Evolutionary conservation across 2,797 vertebrate species (phyloP).

Genomic region (Myripristis jacobus): DNA sequence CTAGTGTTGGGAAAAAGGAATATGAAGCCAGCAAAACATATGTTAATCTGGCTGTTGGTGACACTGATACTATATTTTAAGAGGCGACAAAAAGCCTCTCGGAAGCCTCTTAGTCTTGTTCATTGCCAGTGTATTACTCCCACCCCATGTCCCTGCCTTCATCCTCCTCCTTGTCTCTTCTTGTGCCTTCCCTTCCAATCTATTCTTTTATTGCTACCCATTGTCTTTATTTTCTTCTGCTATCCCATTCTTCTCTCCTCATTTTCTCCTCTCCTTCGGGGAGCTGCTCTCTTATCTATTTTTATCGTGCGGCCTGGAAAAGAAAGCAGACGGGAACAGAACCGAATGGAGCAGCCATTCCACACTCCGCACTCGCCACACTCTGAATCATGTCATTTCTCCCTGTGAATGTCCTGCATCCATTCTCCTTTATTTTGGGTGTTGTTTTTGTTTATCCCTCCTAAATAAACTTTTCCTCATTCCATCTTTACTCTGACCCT

Average conservation of each 20-base stretch:
- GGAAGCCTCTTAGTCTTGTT: background rate
- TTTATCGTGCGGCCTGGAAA: conserved; percentile 80
- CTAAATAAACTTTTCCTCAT: conserved; percentile 1
- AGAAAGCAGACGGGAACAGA: conserved; percentile 52
- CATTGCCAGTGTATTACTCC: background rate
- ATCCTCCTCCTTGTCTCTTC: background rate
- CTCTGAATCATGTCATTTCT: conserved; percentile 28
- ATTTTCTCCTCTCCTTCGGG: conserved; percentile 68
- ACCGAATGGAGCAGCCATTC: conserved; percentile 38
- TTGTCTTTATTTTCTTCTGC: conserved; percentile 48
- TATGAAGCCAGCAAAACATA: background rate
- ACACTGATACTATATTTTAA: background rate
- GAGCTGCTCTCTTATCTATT: conserved; percentile 84
- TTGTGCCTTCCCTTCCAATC: background rate
- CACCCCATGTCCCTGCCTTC: background rate
- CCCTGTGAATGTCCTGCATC: conserved; percentile 13
- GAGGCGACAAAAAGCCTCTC: background rate
- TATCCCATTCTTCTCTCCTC: conserved; percentile 56
- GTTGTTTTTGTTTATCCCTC: background rate
- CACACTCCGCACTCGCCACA: conserved; percentile 29
- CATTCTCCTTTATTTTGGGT: conserved; percentile 2
- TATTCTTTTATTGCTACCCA: conserved; percentile 36
- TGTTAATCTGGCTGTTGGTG: background rate
- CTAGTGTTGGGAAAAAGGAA: no score
- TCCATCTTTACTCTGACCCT: conserved; percentile 42